These are phyloP conservation scores for Acanthurus leucopareius DNA, from an alignment of 2,797 vertebrate genomes.

Conservation along the genomic window DNA sequence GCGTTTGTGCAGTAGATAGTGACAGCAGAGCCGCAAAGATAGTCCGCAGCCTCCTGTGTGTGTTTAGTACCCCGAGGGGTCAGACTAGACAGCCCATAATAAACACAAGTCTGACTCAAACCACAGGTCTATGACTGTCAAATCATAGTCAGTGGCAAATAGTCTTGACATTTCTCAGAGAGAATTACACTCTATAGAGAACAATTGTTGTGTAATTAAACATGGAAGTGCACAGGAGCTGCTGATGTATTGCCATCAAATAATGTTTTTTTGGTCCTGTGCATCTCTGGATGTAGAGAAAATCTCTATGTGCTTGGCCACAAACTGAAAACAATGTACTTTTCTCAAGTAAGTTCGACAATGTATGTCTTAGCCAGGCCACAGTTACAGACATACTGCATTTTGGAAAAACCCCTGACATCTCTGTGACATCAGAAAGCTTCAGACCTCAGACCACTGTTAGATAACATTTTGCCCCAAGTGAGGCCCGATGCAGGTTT, in stretches of 20 bases:
- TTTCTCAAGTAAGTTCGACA: slow-evolving; percentile 33
- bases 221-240: slow-evolving; percentile 24
- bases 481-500: slow-evolving; percentile 10
- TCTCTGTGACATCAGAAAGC: slow-evolving; percentile 44
- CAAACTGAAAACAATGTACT: slow-evolving; percentile 16
- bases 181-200: slow-evolving; percentile 27
- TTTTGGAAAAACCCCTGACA: slow-evolving; percentile 47
- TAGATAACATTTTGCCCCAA: slow-evolving; percentile 32
- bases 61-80: slow-evolving; percentile 54
- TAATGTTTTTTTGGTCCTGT: slow-evolving; percentile 14
- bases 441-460: slow-evolving; percentile 49
- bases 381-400: slow-evolving; percentile 18
- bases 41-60: slow-evolving; percentile 37
- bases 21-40: slow-evolving; percentile 43
- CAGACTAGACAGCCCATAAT: slow-evolving; percentile 59
- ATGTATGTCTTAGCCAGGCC: slow-evolving; percentile 16
- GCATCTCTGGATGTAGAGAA: slow-evolving; percentile 10
- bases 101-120: slow-evolving; percentile 65
- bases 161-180: slow-evolving; percentile 53
- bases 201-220: slow-evolving; percentile 43
- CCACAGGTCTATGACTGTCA: slow-evolving; percentile 69
- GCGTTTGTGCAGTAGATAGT: slow-evolving; percentile 58
- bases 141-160: slow-evolving; percentile 60
- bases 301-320: background rate
- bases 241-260: slow-evolving; percentile 31